These are phyloP conservation scores for Myiopsitta monachus DNA, from an alignment of 2,113 vertebrate species.

Conservation along the genomic window DNA sequence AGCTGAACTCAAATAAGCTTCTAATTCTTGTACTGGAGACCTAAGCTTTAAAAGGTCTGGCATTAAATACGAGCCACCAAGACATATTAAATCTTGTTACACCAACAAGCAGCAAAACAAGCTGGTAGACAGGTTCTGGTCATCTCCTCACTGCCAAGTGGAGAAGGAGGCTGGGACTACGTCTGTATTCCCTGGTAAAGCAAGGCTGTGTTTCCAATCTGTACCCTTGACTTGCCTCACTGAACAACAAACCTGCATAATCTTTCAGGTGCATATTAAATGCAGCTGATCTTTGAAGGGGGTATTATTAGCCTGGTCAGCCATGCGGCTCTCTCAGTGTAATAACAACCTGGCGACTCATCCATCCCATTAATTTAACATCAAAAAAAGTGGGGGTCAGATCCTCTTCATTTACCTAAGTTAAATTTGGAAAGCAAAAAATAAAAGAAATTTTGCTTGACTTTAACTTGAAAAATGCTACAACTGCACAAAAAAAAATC, in stretches of 20 bases:
- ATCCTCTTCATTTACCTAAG: neutral
- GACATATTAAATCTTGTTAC: neutral
- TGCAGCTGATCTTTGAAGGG: neutral
- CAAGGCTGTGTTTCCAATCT: neutral
- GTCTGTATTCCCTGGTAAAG: neutral
- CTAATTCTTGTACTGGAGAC: neutral
- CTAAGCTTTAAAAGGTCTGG: neutral
- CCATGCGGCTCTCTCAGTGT: conserved; percentile 29
- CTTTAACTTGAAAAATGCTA: neutral
- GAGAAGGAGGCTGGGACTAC: neutral
- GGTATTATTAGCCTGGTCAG: conserved; percentile 17
- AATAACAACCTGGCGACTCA: conserved; percentile 47
- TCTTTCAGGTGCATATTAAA: neutral
- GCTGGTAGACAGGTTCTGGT: neutral
- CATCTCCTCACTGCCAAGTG: neutral
- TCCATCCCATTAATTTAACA: conserved; percentile 34
- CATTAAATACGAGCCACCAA: neutral
- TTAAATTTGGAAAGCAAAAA: neutral
- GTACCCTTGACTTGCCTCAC: neutral
- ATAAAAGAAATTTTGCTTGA: neutral
- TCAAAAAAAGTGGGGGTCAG: neutral
- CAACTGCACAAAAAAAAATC: neutral
- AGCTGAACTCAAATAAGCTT: neutral
- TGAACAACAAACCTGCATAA: neutral
- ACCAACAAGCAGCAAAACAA: neutral